Evolutionary conservation across 2,113 vertebrate genomes (phyloP).

Genomic region (Pangasianodon hypophthalmus): DNA sequence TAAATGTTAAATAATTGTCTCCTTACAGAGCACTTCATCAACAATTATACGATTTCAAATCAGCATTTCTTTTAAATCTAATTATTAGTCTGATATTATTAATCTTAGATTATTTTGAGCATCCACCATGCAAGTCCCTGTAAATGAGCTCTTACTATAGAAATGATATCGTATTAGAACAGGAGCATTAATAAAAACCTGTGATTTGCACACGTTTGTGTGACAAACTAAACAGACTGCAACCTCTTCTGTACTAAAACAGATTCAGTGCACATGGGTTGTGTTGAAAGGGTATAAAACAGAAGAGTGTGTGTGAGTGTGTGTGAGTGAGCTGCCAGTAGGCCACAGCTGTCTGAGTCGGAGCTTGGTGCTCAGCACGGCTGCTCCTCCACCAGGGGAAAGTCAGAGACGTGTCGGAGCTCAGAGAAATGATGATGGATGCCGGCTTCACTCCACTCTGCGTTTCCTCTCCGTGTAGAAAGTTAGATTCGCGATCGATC

Average conservation of each 20-base stretch:
- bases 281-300: not conserved
- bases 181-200: no score
- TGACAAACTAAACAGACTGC: not conserved
- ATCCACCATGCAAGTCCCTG: no score
- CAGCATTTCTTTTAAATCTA: no score
- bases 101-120: no score
- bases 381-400: slow-evolving; percentile 3
- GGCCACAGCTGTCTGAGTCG: slow-evolving; percentile 18
- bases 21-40: no score
- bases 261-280: not conserved
- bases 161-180: no score
- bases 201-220: not conserved
- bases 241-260: not conserved
- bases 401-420: not conserved
- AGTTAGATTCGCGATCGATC: slow-evolving; percentile 25
- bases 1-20: no score
- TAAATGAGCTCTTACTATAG: no score
- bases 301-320: not conserved
- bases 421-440: slow-evolving; percentile 23
- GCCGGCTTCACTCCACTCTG: not conserved
- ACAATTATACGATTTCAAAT: no score
- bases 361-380: not conserved
- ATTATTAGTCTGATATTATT: no score
- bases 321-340: not conserved
- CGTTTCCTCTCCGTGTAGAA: slow-evolving; percentile 29